Conservation (phyloP, 2,113 vertebrate species). For the Varanus komodoensis region DNA sequence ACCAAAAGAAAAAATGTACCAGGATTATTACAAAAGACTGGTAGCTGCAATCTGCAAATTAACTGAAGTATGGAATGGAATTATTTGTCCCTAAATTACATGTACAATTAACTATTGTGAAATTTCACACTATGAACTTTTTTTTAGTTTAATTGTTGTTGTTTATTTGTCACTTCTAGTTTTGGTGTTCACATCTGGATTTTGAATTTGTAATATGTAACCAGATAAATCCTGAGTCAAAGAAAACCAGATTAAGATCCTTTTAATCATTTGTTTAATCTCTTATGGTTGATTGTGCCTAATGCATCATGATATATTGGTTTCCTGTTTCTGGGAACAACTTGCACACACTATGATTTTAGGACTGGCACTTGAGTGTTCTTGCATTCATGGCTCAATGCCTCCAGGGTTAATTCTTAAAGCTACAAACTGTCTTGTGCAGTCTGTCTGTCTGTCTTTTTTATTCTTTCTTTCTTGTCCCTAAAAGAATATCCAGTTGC, state of each 20-base stretch:
- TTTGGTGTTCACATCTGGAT: neutral
- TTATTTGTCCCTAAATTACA: slow-evolving; percentile 45
- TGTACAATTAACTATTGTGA: slow-evolving; percentile 31
- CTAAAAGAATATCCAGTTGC: slow-evolving; percentile 81
- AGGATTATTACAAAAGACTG: slow-evolving; percentile 42
- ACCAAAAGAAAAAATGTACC: slow-evolving; percentile 57
- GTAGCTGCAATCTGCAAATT: slow-evolving; percentile 63
- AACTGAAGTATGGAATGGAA: slow-evolving; percentile 42
- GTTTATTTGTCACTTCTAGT: neutral
- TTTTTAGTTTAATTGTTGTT: neutral
- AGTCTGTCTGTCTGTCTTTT: slow-evolving; percentile 45
- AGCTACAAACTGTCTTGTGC: slow-evolving; percentile 75
- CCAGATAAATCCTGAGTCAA: neutral
- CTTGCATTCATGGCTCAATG: slow-evolving; percentile 61
- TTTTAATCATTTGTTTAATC: slow-evolving; percentile 54
- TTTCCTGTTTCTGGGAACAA: slow-evolving; percentile 61
- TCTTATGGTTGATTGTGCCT: slow-evolving; percentile 30
- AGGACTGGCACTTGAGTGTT: slow-evolving; percentile 55
- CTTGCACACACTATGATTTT: slow-evolving; percentile 54
- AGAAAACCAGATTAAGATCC: neutral
- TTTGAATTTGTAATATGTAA: neutral
- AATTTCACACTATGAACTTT: neutral
- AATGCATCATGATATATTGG: slow-evolving; percentile 31
- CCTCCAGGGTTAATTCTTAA: slow-evolving; percentile 77
- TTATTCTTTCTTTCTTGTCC: slow-evolving; percentile 1